A percentile compares a stretch with the other conserved stretches of the same genome.
Evolutionary conservation across 2,113 vertebrate genomes (phyloP).

Genomic region (Hystrix brachyura): DNA sequence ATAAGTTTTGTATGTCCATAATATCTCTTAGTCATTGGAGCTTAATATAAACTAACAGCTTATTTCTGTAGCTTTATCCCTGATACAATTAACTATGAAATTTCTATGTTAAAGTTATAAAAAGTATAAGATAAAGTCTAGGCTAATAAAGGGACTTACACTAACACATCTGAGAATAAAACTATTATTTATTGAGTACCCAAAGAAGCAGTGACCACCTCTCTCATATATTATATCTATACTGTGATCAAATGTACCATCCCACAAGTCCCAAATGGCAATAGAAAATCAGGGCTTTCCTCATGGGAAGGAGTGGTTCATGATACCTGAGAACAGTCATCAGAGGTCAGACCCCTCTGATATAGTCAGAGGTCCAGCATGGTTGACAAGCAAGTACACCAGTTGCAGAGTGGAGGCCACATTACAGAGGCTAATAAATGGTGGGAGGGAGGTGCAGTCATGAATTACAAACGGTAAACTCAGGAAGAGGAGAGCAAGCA

Average conservation of each 20-base stretch:
- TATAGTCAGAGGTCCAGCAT: background rate
- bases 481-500: background rate
- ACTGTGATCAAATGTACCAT: background rate
- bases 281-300: conserved; percentile 23
- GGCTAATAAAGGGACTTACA: background rate
- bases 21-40: conserved; percentile 42
- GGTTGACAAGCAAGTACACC: background rate
- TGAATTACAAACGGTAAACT: background rate
- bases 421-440: background rate
- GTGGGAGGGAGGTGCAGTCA: background rate
- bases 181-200: background rate
- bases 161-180: background rate
- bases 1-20: background rate
- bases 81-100: conserved; percentile 48
- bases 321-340: background rate
- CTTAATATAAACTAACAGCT: conserved; percentile 55
- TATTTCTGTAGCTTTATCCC: conserved; percentile 52
- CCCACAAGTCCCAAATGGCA: background rate
- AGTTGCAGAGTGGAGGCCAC: background rate
- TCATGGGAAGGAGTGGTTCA: background rate
- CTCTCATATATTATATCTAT: background rate
- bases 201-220: background rate
- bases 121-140: background rate
- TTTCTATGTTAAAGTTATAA: conserved; percentile 57
- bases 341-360: background rate